phyloP scores from a whole-genome alignment of 2,113 vertebrate genomes.

The Clupea harengus region DNA sequence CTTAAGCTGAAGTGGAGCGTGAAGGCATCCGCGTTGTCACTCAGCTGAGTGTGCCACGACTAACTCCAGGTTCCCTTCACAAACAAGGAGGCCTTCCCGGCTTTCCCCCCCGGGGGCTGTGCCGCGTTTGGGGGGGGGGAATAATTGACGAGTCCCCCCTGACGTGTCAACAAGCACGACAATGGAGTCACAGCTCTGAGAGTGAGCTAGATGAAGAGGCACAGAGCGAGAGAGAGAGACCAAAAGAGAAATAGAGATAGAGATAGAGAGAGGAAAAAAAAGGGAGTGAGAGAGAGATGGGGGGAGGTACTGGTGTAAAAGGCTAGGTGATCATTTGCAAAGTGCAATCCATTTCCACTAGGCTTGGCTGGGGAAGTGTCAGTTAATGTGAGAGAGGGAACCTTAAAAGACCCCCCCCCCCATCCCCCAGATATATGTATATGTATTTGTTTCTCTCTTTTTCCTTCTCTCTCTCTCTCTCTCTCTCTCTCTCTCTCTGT shows the following conservation, averaged over 20 bases:
- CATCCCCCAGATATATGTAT: conserved; percentile 39
- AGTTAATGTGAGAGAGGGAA: conserved; percentile 59
- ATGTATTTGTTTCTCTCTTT: conserved; percentile 54
- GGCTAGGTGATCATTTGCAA: conserved; percentile 63
- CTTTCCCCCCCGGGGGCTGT: conserved; percentile 64
- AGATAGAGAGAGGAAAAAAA: conserved; percentile 53
- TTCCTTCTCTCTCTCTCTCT: conserved; percentile 33
- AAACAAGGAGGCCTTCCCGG: conserved; percentile 72
- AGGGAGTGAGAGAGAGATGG: conserved; percentile 55
- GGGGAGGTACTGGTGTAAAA: not conserved
- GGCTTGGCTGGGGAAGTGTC: conserved; percentile 62
- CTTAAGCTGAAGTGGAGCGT: conserved; percentile 70
- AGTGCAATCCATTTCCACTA: conserved; percentile 65
- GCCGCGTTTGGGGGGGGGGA: conserved; percentile 70
- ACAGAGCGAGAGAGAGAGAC: not conserved
- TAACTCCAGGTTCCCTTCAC: conserved; percentile 72
- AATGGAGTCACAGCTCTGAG: conserved; percentile 29
- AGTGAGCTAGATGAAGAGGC: conserved; percentile 48
- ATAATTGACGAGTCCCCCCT: conserved; percentile 73
- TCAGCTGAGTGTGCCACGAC: conserved; percentile 65
- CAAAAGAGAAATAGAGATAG: conserved; percentile 40
- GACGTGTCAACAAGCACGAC: conserved; percentile 55
- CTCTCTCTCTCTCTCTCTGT: conserved; percentile 34
- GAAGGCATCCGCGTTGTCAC: conserved; percentile 65
- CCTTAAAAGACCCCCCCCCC: conserved; percentile 40